phyloP scores from a whole-genome alignment of 2,888 invertebrate genomes.

The Zaprionus bogoriensis region DNA sequence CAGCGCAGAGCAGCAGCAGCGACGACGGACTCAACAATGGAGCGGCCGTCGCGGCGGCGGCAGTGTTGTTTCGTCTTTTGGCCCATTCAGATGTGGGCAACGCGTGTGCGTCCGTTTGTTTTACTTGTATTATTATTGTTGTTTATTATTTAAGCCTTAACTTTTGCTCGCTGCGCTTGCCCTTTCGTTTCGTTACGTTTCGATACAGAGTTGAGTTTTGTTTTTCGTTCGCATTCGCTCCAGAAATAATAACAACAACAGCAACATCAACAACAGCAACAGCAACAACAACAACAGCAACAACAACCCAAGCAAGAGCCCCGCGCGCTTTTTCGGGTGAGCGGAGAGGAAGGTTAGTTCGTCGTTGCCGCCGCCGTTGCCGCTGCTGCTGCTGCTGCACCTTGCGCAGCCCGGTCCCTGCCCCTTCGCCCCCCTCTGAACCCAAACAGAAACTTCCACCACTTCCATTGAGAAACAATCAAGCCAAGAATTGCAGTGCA shows the following conservation, averaged over 20 bases:
- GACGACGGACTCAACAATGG: conserved; percentile 32
- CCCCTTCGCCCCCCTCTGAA: too few species aligned
- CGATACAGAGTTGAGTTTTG: conserved; percentile 41
- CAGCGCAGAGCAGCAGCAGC: conserved; percentile 9
- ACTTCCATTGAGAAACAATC: conserved; percentile 67
- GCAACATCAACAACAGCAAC: neutral
- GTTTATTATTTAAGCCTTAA: conserved; percentile 71
- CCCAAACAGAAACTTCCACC: conserved; percentile 29
- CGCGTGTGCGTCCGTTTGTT: conserved; percentile 72
- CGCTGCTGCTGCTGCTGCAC: conserved; percentile 25
- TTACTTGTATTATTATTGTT: conserved; percentile 60
- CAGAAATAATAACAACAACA: conserved; percentile 39
- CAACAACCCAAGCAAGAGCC: conserved; percentile 32
- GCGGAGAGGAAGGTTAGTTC: conserved; percentile 51
- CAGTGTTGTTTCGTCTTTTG: conserved; percentile 74
- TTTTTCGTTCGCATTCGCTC: conserved; percentile 41
- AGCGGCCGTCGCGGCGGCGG: conserved; percentile 56
- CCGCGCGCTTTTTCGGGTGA: conserved; percentile 46
- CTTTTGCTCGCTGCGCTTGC: conserved; percentile 67
- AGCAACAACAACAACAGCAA: conserved; percentile 17
- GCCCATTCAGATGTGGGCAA: conserved; percentile 76
- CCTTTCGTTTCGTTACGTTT: conserved; percentile 63
- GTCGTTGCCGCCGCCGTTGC: conserved; percentile 18
- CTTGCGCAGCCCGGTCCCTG: conserved; percentile 35
- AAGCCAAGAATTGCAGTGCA: conserved; percentile 66